These are phyloP conservation scores for Brenthis hecate DNA, from an alignment of 2,888 invertebrate species.

Conservation along the genomic window DNA sequence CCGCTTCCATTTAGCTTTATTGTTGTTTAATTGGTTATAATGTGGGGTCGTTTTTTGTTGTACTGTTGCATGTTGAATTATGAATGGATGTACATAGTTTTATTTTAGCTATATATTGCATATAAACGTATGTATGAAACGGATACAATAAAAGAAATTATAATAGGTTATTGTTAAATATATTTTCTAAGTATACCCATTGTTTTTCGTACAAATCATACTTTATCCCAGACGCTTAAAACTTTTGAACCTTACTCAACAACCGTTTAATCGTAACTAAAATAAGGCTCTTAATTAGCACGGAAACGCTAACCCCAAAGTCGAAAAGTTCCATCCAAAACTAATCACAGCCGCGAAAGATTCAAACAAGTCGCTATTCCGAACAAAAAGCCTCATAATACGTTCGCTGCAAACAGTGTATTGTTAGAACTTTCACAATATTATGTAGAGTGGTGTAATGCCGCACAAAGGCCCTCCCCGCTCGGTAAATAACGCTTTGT, in stretches of 20 bases:
- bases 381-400: conserved; percentile 63
- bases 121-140: neutral
- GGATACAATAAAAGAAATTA: neutral
- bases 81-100: conserved; percentile 14
- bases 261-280: conserved; percentile 15
- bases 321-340: conserved; percentile 46
- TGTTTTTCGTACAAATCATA: too few species aligned
- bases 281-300: conserved; percentile 32
- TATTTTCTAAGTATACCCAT: too few species aligned
- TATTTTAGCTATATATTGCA: neutral
- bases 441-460: conserved; percentile 82
- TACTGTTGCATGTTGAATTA: conserved; percentile 11
- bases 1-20: conserved; percentile 61
- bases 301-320: conserved; percentile 39
- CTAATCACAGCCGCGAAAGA: conserved; percentile 55
- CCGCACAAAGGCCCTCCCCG: conserved; percentile 77
- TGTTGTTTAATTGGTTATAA: conserved; percentile 66
- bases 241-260: neutral
- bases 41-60: conserved; percentile 42
- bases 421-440: conserved; percentile 81
- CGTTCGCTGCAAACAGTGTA: conserved; percentile 70
- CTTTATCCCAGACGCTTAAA: neutral
- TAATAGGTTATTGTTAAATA: neutral
- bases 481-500: conserved; percentile 82
- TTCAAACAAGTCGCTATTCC: conserved; percentile 59